Base-by-base conservation (phyloP, 2,888 invertebrate genomes). In the Patella ulyssiponensis region DNA sequence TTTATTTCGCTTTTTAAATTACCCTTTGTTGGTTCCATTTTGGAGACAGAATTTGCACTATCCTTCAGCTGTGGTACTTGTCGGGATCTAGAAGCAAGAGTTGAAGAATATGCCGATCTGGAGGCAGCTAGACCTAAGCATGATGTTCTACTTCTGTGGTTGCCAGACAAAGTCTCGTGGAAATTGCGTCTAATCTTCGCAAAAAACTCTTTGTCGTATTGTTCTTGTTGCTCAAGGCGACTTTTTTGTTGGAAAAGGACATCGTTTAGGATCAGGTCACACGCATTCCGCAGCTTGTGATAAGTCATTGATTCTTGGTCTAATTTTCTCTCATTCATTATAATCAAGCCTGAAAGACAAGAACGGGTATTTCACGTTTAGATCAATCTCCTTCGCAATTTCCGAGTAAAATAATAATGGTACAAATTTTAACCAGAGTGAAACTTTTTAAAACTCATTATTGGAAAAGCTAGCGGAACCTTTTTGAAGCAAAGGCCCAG, bases 221-320 rank as follows among this genome's bases (percentile, higher is more conserved):
- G 58, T 69, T 74, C 64, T 51, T 74, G 74, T 12, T 44, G 74
- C 11, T 64, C 51, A 3, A 74, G 11, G 33, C n/a, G 33, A n/a
- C 33, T 64, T 44, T 44, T 74, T n/a, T 74, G 74, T 51, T 64
- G 64, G 23, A 69, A 44, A 23, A 74, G 14, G 1, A 74, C 44
- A 20, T 74, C 74, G 23, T 54, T 74, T 44, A 74, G 1, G 17
- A 74, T 64, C 1, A 69, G 44, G 44, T n/a, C 69, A 23, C 74
- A 51, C 64, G 20, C 64, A 58, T 74, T 51, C 14, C 51, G 27
- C 51, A 74, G n/a, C 64, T 69, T 74, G 52, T 51, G 33, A 44
- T 33, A 74, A n/a, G 33, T 17, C 69, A 74, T 69, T 12, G 74
- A 74, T 52, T 74, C 74, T 2, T 74, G 58, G 74, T 74, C 74